Conservation (phyloP, 2,113 vertebrate genomes). For the western clawed frog (Xenopus tropicalis) region DNA sequence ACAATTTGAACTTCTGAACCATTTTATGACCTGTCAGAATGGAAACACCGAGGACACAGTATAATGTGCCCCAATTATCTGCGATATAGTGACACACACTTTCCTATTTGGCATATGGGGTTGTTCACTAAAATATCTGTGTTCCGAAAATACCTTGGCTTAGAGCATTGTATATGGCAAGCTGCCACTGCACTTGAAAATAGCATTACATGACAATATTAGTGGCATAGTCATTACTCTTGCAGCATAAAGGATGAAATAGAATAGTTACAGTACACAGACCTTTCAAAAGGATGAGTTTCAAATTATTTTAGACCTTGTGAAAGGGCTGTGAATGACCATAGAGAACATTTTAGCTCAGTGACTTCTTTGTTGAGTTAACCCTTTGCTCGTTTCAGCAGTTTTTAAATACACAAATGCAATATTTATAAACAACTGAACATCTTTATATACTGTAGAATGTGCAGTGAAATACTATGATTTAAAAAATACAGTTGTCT, state of each 20-base stretch:
- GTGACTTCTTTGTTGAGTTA: background rate
- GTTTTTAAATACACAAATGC: no score
- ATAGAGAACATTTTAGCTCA: conserved; percentile 8
- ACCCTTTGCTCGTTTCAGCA: background rate
- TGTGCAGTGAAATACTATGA: no score
- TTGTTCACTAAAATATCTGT: conserved; percentile 33
- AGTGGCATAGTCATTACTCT: conserved; percentile 44
- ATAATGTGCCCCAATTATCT: conserved; percentile 13
- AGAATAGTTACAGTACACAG: conserved; percentile 40
- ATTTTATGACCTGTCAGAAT: conserved; percentile 19
- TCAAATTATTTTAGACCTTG: conserved; percentile 41
- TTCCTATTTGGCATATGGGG: conserved; percentile 19
- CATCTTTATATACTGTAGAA: no score
- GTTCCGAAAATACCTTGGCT: conserved; percentile 34
- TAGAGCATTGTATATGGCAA: conserved; percentile 34
- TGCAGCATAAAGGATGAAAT: conserved; percentile 29
- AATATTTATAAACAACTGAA: no score
- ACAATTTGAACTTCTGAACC: conserved; percentile 8
- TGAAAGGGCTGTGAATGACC: conserved; percentile 20
- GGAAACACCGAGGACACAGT: conserved; percentile 1
- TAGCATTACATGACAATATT: conserved; percentile 43
- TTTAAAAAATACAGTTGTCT: no score
- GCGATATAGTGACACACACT: conserved; percentile 7
- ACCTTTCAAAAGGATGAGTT: conserved; percentile 39
- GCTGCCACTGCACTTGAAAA: conserved; percentile 38